Percentiles rank a stretch among this genome's conserved stretches.
Conservation (phyloP, 2,888 invertebrate genomes). For the Drosophila putrida region DNA sequence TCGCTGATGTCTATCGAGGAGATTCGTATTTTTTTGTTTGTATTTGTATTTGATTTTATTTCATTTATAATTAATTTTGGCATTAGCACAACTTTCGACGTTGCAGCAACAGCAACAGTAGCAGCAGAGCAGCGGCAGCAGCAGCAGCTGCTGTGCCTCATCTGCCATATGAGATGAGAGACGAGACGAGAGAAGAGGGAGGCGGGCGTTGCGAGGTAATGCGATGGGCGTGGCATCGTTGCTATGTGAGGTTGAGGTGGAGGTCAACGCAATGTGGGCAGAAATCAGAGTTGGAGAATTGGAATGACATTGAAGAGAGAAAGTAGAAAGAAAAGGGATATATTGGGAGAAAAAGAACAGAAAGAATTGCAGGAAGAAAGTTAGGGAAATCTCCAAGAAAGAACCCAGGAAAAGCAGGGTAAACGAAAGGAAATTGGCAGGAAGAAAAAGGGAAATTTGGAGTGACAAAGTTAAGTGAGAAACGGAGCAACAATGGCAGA, state of each 20-base stretch:
- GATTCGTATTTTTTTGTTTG: constrained; percentile 30
- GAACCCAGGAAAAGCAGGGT: not conserved
- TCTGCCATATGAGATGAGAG: constrained; percentile 31
- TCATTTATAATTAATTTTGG: constrained; percentile 80
- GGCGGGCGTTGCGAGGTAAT: not conserved
- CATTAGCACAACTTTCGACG: constrained; percentile 70
- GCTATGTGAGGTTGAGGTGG: constrained; percentile 47
- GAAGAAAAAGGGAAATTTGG: not conserved
- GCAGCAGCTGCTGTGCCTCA: constrained; percentile 60
- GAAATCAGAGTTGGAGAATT: not conserved
- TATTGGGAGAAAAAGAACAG: no score
- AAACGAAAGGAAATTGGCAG: not conserved
- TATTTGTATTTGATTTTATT: constrained; percentile 45
- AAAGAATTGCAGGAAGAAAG: no score
- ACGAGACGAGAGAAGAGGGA: not conserved
- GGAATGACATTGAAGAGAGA: not conserved
- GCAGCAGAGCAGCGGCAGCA: not conserved
- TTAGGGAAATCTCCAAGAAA: no score
- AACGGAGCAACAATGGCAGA: no score
- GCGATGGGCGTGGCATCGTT: constrained; percentile 17
- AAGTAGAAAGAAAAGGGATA: not conserved
- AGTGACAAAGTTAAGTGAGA: no score
- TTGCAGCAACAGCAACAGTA: not conserved
- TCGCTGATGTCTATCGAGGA: constrained; percentile 28
- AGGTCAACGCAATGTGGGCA: constrained; percentile 35